These are phyloP conservation scores for Paramisgurnus dabryanus DNA, from an alignment of 2,113 vertebrate genomes.

Conservation along the genomic window DNA sequence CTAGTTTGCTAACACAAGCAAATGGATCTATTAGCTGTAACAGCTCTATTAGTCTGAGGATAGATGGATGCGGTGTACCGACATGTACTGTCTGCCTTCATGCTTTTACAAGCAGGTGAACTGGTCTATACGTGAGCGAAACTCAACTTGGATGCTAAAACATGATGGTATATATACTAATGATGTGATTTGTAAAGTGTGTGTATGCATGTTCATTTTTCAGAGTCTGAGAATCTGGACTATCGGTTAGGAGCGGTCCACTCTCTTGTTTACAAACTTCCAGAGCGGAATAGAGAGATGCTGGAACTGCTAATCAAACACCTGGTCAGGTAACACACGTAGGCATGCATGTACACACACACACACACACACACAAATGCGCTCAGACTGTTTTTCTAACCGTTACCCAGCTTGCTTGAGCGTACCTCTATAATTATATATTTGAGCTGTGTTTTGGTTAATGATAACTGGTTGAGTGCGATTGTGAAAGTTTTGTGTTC, in stretches of 20 bases:
- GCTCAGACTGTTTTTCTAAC: conserved; percentile 1
- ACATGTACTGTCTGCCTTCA: conserved; percentile 17
- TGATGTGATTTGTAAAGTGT: neutral
- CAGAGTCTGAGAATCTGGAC: conserved; percentile 94
- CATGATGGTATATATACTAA: neutral
- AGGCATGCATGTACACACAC: neutral
- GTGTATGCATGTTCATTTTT: conserved; percentile 25
- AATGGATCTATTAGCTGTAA: conserved; percentile 2
- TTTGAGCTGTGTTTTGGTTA: conserved; percentile 1
- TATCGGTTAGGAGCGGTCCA: conserved; percentile 90
- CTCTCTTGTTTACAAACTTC: conserved; percentile 89
- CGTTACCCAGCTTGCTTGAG: neutral
- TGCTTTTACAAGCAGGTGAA: neutral
- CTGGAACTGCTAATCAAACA: conserved; percentile 90
- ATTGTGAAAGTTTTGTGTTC: conserved; percentile 4
- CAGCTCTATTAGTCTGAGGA: neutral
- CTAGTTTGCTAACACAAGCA: conserved; percentile 8
- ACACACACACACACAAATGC: neutral
- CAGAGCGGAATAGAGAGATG: conserved; percentile 93
- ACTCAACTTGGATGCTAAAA: neutral
- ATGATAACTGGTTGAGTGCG: conserved; percentile 7
- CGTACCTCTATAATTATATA: conserved; percentile 27
- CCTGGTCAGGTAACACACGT: conserved; percentile 83
- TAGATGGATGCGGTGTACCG: neutral
- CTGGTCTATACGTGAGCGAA: neutral